Percentiles rank a stretch among this genome's conserved stretches.
These are phyloP conservation scores for Helicoverpa assulta DNA, from an alignment of 2,888 invertebrate genomes.

Conservation along the genomic window DNA sequence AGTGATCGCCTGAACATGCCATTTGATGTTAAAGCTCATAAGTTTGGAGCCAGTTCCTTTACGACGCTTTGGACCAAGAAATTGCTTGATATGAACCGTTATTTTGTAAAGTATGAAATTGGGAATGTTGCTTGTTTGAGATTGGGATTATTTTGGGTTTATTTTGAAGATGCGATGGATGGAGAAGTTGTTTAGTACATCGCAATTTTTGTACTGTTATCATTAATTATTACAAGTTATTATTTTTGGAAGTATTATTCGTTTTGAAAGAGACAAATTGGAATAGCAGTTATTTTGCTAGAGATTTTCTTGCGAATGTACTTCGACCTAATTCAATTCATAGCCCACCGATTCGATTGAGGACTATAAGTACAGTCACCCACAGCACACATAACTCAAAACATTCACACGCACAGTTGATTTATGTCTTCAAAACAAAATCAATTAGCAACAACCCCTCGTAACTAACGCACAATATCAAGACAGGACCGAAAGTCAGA, in stretches of 20 bases:
- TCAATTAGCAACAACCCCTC: conserved; percentile 53
- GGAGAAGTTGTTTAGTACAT: background rate
- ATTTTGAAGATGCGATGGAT: background rate
- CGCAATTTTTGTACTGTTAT: background rate
- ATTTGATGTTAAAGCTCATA: conserved; percentile 65
- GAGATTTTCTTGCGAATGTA: too few relatives aligned
- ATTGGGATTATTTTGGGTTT: conserved; percentile 4
- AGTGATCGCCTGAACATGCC: conserved; percentile 60
- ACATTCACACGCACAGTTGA: conserved; percentile 29
- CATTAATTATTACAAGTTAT: too few relatives aligned
- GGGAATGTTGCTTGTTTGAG: conserved; percentile 42
- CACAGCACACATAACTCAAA: conserved; percentile 3
- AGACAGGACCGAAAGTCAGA: conserved; percentile 44
- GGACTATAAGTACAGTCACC: background rate
- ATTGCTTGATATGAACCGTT: conserved; percentile 66
- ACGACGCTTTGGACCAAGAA: conserved; percentile 68
- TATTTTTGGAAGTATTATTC: too few relatives aligned
- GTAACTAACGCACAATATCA: conserved; percentile 50
- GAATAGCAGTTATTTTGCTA: too few relatives aligned
- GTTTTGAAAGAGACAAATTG: too few relatives aligned
- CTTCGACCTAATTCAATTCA: too few relatives aligned
- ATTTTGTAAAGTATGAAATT: conserved; percentile 62
- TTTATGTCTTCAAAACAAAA: conserved; percentile 45
- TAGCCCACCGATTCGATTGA: background rate
- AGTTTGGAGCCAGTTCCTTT: conserved; percentile 65